Percentiles rank a stretch among this genome's conserved stretches.
phyloP scores from a whole-genome alignment of 2,888 invertebrate species.

The Ectobius pallidus region DNA sequence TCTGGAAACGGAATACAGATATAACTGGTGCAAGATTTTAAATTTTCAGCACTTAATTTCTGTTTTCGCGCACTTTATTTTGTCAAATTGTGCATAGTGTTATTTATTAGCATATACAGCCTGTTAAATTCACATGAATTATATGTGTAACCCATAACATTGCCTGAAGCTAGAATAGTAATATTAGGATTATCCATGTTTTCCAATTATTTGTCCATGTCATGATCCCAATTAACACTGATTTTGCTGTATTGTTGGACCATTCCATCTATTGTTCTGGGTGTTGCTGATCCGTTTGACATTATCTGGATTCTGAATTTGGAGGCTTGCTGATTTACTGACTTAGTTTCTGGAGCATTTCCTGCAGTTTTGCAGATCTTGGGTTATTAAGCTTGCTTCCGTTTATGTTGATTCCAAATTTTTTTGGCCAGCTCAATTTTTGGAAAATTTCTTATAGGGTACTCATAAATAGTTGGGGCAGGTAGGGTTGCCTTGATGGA shows the following conservation, averaged over 20 bases:
- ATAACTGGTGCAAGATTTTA: too few species aligned
- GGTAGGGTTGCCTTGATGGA: not conserved
- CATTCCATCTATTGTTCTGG: not conserved
- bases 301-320: not conserved
- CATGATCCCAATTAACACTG: too few species aligned
- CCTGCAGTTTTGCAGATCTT: not conserved
- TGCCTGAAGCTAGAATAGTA: too few species aligned
- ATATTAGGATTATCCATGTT: too few species aligned
- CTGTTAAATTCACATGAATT: too few species aligned
- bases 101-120: too few species aligned
- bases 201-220: too few species aligned
- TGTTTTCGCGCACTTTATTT: too few species aligned
- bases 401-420: not conserved
- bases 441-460: not conserved
- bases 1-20: too few species aligned
- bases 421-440: not conserved
- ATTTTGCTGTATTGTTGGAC: not conserved
- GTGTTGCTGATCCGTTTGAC: not conserved
- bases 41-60: too few species aligned
- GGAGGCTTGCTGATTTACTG: not conserved
- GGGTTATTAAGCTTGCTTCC: not conserved
- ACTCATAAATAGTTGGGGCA: not conserved
- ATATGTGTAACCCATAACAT: too few species aligned
- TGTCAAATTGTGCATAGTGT: too few species aligned
- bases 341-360: not conserved